phyloP scores from a whole-genome alignment of 2,888 invertebrate species.

The Eutolmus rufibarbis region DNA sequence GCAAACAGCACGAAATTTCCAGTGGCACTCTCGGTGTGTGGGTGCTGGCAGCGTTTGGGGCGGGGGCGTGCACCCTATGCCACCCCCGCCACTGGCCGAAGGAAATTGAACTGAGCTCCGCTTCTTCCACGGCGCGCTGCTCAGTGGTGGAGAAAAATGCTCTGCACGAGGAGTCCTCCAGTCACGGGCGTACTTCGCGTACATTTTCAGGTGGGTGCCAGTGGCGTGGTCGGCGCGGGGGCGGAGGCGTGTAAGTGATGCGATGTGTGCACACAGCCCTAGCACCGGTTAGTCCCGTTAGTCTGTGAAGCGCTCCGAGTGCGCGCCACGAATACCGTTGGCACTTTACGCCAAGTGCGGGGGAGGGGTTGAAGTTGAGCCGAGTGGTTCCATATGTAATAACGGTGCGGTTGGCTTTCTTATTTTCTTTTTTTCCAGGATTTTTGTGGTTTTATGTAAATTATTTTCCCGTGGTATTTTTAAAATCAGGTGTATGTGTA shows the following conservation, averaged over 20 bases:
- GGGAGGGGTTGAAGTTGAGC: background rate
- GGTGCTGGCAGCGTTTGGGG: background rate
- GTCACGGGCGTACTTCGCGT: background rate
- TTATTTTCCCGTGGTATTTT: background rate
- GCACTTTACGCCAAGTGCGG: slow-evolving; percentile 12
- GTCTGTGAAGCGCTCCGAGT: background rate
- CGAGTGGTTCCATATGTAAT: background rate
- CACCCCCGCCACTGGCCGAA: background rate
- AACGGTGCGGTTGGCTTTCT: background rate
- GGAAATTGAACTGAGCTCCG: slow-evolving; percentile 15
- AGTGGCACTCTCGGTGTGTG: background rate
- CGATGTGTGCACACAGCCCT: background rate
- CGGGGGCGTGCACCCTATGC: background rate
- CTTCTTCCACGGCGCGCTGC: slow-evolving; percentile 16
- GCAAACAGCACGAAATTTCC: background rate
- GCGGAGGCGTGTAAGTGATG: background rate
- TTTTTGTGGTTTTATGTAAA: background rate
- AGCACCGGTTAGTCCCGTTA: background rate
- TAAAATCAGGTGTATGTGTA: background rate
- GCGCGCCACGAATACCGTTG: slow-evolving; percentile 5
- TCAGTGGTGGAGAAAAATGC: slow-evolving; percentile 32
- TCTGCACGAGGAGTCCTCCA: background rate
- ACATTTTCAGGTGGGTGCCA: background rate
- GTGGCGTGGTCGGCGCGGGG: background rate
- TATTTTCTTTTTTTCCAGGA: background rate